phyloP scores from a whole-genome alignment of 2,888 invertebrate species.

The Himalopsyche anomala region DNA sequence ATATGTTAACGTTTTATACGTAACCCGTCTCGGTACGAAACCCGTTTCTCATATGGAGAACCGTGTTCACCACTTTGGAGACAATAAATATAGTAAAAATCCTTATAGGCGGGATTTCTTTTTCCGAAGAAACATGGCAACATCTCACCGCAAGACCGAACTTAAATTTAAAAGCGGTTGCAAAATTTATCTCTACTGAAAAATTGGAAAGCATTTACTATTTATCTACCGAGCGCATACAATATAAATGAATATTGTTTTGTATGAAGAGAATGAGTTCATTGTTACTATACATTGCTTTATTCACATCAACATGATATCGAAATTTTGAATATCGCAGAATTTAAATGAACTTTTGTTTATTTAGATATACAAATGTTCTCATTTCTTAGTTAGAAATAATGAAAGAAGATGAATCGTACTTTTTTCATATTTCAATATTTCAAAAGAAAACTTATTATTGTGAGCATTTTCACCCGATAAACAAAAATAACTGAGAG shows the following conservation, averaged over 20 bases:
- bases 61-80: constrained; percentile 27
- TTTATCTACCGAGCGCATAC: neutral
- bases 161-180: constrained; percentile 15
- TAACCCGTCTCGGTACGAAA: neutral
- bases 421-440: too few species aligned
- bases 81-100: constrained; percentile 29
- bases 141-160: neutral
- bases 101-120: constrained; percentile 20
- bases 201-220: constrained; percentile 19
- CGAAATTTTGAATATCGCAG: neutral
- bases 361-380: too few species aligned
- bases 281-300: neutral
- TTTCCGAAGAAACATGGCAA: constrained; percentile 30
- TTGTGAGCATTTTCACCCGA: too few species aligned
- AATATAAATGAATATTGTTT: neutral
- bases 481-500: too few species aligned
- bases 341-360: too few species aligned
- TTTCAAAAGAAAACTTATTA: too few species aligned
- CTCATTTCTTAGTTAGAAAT: too few species aligned
- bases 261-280: neutral
- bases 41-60: neutral
- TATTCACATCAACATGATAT: neutral
- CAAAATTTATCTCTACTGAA: constrained; percentile 5
- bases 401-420: too few species aligned
- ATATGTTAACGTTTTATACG: constrained; percentile 11